Evolutionary conservation across 2,797 vertebrate genomes (phyloP).

Genomic region (Gila robusta): DNA sequence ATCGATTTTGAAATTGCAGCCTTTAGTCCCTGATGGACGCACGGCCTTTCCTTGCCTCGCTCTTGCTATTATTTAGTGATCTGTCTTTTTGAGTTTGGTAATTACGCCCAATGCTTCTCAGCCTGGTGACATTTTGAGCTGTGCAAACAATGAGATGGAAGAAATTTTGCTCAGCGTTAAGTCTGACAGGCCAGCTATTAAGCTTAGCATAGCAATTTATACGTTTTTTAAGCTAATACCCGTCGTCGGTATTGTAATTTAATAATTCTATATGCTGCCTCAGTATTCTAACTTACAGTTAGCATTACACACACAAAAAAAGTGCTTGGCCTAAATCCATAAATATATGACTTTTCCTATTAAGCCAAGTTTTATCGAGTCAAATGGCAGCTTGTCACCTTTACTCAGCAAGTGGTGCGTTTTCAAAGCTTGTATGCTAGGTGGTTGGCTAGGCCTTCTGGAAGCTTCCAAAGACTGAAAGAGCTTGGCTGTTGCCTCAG

Average conservation of each 20-base stretch:
- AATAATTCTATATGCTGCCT: slow-evolving; percentile 4
- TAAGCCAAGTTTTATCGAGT: not conserved
- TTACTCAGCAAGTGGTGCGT: slow-evolving; percentile 12
- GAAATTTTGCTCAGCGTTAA: not conserved
- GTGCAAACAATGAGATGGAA: slow-evolving; percentile 36
- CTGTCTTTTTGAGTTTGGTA: slow-evolving; percentile 27
- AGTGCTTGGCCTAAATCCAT: slow-evolving; percentile 28
- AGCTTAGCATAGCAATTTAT: slow-evolving; percentile 26
- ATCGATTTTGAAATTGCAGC: slow-evolving; percentile 59
- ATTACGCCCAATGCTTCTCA: slow-evolving; percentile 21
- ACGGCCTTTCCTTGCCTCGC: not conserved
- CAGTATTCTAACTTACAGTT: not conserved
- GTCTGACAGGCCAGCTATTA: not conserved
- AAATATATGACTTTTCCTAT: slow-evolving; percentile 20
- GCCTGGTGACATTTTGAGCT: slow-evolving; percentile 46
- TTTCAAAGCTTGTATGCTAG: slow-evolving; percentile 22
- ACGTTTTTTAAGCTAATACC: not conserved
- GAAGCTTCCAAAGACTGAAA: slow-evolving; percentile 28
- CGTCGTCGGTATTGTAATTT: not conserved
- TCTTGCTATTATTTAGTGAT: slow-evolving; percentile 42
- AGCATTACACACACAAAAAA: slow-evolving; percentile 12
- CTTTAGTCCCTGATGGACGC: slow-evolving; percentile 10
- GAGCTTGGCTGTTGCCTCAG: slow-evolving; percentile 35
- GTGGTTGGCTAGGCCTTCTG: slow-evolving; percentile 17
- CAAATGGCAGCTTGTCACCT: slow-evolving; percentile 15